These are phyloP conservation scores for Ranitomeya variabilis DNA, from an alignment of 2,113 vertebrate genomes.

Conservation along the genomic window DNA sequence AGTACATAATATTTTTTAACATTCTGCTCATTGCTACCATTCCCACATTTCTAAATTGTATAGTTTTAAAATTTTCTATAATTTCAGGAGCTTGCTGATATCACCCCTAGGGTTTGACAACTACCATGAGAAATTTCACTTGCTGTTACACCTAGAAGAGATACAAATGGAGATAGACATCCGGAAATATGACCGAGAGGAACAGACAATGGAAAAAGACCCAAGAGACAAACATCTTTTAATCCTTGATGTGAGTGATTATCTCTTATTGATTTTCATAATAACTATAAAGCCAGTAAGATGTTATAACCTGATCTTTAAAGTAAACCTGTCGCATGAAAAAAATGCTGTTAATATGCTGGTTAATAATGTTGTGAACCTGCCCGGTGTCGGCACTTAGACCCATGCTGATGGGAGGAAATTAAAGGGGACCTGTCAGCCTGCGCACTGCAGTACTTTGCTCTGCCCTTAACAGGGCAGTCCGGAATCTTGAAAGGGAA, in stretches of 20 bases:
- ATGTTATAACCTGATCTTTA: background rate
- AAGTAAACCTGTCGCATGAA: no score
- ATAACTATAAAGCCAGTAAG: background rate
- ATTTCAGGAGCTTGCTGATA: constrained; percentile 68
- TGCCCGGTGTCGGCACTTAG: no score
- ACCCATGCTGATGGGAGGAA: no score
- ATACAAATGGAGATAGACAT: constrained; percentile 89
- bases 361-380: no score
- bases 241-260: constrained; percentile 74
- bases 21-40: no score
- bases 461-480: no score
- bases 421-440: no score
- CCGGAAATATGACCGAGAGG: constrained; percentile 81
- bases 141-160: constrained; percentile 88
- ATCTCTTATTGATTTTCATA: background rate
- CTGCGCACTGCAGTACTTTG: no score
- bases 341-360: no score
- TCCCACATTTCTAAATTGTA: background rate
- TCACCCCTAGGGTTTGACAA: constrained; percentile 71
- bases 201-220: constrained; percentile 73
- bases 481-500: no score
- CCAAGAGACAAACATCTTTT: constrained; percentile 66
- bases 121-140: constrained; percentile 77
- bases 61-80: background rate
- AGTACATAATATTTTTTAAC: no score